Evolutionary conservation across 2,888 invertebrate genomes (phyloP), one percentile per base, ranked within the genome.

Genomic region (Morpho deidamia): DNA sequence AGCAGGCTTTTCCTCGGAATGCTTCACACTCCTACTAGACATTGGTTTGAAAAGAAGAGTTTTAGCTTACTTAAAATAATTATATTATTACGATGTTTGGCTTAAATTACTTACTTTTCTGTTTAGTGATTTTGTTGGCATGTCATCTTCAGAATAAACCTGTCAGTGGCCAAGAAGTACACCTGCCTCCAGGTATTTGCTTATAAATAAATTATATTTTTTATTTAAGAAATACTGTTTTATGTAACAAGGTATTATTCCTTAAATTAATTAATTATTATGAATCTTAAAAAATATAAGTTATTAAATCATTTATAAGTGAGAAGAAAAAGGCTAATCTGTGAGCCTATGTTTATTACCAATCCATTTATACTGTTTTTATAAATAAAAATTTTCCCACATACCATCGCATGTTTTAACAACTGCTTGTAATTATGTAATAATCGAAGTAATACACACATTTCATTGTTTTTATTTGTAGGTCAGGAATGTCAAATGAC

Each of bases 401-500:
- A 23, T 23, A 23, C 5, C 23, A 23, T 23, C 23, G 23, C 23
- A 23, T 23, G 5, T 23, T 23, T 23, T 23, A 23, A 23, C 23
- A 3, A 23, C 4, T 23, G 5, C 23, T 23, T 23, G 23, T 23
- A 23, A 5, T 23, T 23, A 23, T 23, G 23, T 23, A 5, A 23
- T 23, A 5, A 23, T 23, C 5, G 3, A 23, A 23, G 3, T 23
- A 5, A 23, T 23, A 23, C 5, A 5, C 23, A 5, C 23, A 23
- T 23, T 23, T 23, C 1, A 23, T 23, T 10, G 42, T 10, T 39
- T 14, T 63, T 39, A 51, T 54, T 69, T 69, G 35, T 65, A 90
- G 89, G 85, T 9, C 97, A 96, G 74, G 96, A 97, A 76, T 97
- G 97, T 71, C 95, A 96, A 80, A 94, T 97, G 68, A 96, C 96